Conservation (phyloP, 2,113 vertebrate genomes). For the Corvus hawaiiensis region DNA sequence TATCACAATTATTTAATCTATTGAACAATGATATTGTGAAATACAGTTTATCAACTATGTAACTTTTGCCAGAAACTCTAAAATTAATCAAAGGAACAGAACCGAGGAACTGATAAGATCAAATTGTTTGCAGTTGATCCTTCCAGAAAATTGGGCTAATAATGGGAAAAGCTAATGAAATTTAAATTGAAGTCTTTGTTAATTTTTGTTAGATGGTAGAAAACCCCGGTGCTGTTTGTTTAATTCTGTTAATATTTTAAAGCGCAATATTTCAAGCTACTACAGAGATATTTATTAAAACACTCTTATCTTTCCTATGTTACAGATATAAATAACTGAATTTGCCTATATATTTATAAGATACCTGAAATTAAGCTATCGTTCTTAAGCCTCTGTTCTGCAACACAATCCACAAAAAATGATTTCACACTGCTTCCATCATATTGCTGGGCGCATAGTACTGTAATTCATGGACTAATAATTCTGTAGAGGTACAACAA, state of each 20-base stretch:
- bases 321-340: neutral
- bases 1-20: neutral
- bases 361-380: neutral
- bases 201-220: neutral
- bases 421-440: neutral
- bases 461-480: neutral
- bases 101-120: neutral
- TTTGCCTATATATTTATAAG: neutral
- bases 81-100: neutral
- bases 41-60: neutral
- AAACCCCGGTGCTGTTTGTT: neutral
- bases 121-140: neutral
- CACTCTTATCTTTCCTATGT: neutral
- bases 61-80: neutral
- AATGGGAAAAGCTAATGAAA: neutral
- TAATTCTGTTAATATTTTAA: neutral
- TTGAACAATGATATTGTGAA: neutral
- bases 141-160: neutral
- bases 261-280: neutral
- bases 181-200: neutral
- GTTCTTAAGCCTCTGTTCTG: neutral
- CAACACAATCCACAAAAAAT: neutral
- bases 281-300: neutral
- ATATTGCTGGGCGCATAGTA: neutral
- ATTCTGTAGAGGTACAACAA: neutral